These are phyloP conservation scores for Drosophila ambigua DNA, from an alignment of 1,140 invertebrate species.

Conservation along the genomic window DNA sequence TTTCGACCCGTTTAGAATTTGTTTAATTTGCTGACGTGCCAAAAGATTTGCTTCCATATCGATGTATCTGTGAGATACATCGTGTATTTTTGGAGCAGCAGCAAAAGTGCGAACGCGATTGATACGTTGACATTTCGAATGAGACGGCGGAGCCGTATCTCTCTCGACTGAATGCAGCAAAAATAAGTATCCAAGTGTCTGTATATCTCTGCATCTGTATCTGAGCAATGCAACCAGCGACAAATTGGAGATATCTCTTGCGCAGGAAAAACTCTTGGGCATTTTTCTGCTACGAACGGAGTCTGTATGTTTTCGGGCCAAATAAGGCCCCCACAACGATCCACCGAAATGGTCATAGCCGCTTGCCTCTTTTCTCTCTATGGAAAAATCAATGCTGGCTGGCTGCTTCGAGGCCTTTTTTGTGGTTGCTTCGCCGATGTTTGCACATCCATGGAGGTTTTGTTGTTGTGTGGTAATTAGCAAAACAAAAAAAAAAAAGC, in stretches of 20 bases:
- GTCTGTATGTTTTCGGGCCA: constrained; percentile 3
- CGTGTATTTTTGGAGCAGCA: constrained; percentile 2
- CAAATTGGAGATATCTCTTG: constrained; percentile 33
- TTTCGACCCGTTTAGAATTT: constrained; percentile 55
- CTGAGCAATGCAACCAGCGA: constrained; percentile 14
- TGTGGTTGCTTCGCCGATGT: constrained; percentile 1
- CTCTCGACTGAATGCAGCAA: background rate
- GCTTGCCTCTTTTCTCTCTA: constrained; percentile 35
- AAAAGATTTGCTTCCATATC: constrained; percentile 35
- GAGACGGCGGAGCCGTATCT: background rate
- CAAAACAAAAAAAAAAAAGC: constrained; percentile 23
- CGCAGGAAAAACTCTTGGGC: constrained; percentile 29
- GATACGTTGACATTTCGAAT: constrained; percentile 50
- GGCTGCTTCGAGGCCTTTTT: constrained; percentile 32
- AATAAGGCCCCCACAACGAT: constrained; percentile 24
- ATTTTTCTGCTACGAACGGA: background rate
- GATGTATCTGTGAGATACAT: constrained; percentile 29
- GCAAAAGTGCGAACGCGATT: constrained; percentile 26
- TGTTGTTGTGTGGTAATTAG: constrained; percentile 45
- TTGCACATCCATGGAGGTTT: background rate
- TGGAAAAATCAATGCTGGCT: constrained; percentile 43
- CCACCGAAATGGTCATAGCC: constrained; percentile 31
- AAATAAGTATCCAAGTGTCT: background rate
- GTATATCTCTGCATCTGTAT: background rate
- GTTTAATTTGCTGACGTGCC: constrained; percentile 44